A percentile compares a stretch with the other conserved stretches of the same genome.
phyloP scores from a whole-genome alignment of 1,140 invertebrate genomes.

The Ceratosolen fusciceps region DNA sequence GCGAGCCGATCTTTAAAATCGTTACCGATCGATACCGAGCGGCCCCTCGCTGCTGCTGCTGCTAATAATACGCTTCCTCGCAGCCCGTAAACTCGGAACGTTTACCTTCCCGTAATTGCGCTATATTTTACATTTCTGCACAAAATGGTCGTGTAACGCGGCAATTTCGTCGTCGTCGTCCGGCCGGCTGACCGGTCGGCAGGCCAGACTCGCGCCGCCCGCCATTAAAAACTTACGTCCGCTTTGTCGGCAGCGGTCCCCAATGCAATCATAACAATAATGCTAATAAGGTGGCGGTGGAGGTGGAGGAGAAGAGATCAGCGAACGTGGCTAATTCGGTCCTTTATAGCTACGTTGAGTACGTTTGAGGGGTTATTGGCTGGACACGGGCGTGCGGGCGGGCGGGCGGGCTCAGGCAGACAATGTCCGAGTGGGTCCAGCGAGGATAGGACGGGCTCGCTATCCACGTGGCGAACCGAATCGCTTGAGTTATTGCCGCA shows the following conservation, averaged over 20 bases:
- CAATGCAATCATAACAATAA: constrained; percentile 14
- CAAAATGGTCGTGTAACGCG: constrained; percentile 10
- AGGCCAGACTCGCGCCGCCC: background rate
- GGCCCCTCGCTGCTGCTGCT: too few relatives aligned
- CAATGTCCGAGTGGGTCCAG: too few relatives aligned
- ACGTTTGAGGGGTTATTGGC: too few relatives aligned
- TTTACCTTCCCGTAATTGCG: background rate
- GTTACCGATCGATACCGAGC: background rate
- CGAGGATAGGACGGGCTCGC: too few relatives aligned
- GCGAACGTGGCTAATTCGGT: background rate
- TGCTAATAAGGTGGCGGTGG: background rate
- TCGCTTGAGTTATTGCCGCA: too few relatives aligned
- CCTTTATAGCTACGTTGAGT: too few relatives aligned
- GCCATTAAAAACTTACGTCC: background rate
- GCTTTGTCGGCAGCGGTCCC: background rate
- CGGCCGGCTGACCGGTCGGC: too few relatives aligned
- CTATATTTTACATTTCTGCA: constrained; percentile 2
- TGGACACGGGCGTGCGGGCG: too few relatives aligned
- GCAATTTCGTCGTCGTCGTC: background rate
- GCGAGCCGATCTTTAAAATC: background rate
- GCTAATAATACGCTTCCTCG: constrained; percentile 11
- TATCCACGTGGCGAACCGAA: too few relatives aligned
- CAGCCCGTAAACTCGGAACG: constrained; percentile 13
- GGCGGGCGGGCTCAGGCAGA: too few relatives aligned
- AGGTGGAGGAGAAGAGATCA: background rate